phyloP scores from a whole-genome alignment of 2,113 vertebrate species.

The Oncorhynchus mykiss region DNA sequence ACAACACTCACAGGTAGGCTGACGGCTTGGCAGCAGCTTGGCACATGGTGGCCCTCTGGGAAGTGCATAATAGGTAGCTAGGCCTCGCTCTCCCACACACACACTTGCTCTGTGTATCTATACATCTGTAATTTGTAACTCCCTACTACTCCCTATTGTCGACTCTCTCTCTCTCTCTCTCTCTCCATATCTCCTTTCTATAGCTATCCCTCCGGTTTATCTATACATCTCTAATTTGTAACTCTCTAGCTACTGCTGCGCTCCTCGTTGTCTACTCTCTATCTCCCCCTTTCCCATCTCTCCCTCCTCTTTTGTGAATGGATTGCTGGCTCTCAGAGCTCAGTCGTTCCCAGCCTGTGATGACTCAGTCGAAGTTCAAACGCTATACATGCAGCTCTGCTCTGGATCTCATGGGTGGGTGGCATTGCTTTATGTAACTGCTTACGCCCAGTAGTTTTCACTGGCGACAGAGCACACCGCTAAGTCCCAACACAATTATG shows the following conservation, averaged over 20 bases:
- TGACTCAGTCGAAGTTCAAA: too few relatives aligned
- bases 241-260: slow-evolving; percentile 5
- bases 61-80: not conserved
- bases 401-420: not conserved
- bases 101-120: not conserved
- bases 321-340: not conserved
- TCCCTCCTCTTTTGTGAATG: not conserved
- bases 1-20: not conserved
- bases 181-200: not conserved
- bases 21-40: not conserved
- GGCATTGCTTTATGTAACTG: not conserved
- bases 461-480: not conserved
- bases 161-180: not conserved
- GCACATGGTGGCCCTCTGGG: not conserved
- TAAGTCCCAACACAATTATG: slow-evolving; percentile 3
- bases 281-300: not conserved
- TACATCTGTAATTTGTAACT: not conserved
- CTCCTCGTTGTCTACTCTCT: not conserved
- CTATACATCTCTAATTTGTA: not conserved
- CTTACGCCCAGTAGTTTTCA: slow-evolving; percentile 7
- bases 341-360: not conserved
- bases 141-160: not conserved
- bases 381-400: too few relatives aligned
- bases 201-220: not conserved
- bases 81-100: not conserved